Evolutionary conservation across 1,140 invertebrate genomes (phyloP), one percentile per base, ranked within the genome.

Genomic region (Halesus radiatus): DNA sequence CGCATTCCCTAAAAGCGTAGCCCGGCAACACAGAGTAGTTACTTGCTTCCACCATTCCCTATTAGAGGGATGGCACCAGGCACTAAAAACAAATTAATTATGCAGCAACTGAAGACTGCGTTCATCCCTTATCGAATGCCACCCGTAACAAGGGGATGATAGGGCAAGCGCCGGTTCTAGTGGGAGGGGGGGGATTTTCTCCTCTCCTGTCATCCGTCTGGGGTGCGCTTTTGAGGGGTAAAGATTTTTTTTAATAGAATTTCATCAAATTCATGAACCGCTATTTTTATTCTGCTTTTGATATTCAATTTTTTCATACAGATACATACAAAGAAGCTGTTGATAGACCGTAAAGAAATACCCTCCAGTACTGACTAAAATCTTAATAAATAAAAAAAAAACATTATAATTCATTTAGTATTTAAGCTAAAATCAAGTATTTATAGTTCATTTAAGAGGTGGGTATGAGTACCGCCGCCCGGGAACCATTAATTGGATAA

Each of bases 41-140:
- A 78, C 10, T 45, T 13, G 37, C 37, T 45, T 10, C 37, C 13
- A 45, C 37, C 37, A 10, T 13, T 13, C 32, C 37, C 37, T 10
- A 45, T 80, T 75, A 76, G 77, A 79, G 70, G 76, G 74, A 68
- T 76, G 37, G 78, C 62, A 79, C 70, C 52, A 82, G 72, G 77
- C 76, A 75, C 81, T 83, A 83, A 83, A 83, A 83, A 83, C 78
- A 83, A 83, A 83, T 83, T 83, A 83, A 83, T 83, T 83, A 83
- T 83, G 81, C 81, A 83, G 72, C 73, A 53, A 74, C 22, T 64
- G 70, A 75, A 75, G 72, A 75, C 72, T 75, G 52, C 23, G 72
- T 73, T 60, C 72, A 68, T 64, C 78, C 78, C 78, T 80, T 80
- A 74, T 74, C 78, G 70, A 74, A 60, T 37, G 72, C 72, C 76